Percentiles rank a stretch among this genome's conserved stretches.
Evolutionary conservation across 2,888 invertebrate species (phyloP).

Genomic region (Macrosiphum euphorbiae): DNA sequence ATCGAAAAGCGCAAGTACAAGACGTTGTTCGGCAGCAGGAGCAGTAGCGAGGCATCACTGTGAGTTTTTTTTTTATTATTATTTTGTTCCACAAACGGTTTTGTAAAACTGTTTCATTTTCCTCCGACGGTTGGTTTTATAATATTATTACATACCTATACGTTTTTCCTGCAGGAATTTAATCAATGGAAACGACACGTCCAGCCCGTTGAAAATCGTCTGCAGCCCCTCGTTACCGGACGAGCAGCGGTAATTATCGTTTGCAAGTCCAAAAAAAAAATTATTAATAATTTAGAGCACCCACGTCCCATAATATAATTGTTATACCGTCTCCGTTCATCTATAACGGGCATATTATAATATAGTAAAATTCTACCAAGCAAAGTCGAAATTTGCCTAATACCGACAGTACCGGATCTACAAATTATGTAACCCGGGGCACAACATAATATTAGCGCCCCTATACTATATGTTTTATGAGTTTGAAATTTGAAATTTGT

Average conservation of each 20-base stretch:
- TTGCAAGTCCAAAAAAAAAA: slow-evolving; percentile 19
- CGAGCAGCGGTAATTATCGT: slow-evolving; percentile 62
- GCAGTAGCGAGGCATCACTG: slow-evolving; percentile 58
- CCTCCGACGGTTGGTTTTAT: not conserved
- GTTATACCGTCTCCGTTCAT: not conserved
- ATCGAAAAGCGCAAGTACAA: slow-evolving; percentile 78
- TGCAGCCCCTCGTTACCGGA: slow-evolving; percentile 65
- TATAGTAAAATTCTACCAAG: not conserved
- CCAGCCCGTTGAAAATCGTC: slow-evolving; percentile 59
- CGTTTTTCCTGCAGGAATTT: slow-evolving; percentile 36
- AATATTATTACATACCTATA: not conserved
- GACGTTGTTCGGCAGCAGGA: slow-evolving; percentile 44
- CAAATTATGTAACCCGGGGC: too few species aligned
- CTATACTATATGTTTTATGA: too few species aligned
- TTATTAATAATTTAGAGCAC: not conserved
- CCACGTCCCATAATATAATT: not conserved
- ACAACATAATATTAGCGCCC: too few species aligned
- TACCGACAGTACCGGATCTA: too few species aligned
- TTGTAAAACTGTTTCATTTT: not conserved
- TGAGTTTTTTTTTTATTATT: slow-evolving; percentile 24
- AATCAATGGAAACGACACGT: slow-evolving; percentile 27
- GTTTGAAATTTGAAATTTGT: too few species aligned
- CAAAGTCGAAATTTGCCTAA: not conserved
- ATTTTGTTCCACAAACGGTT: not conserved
- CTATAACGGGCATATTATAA: slow-evolving; percentile 66